phyloP scores from a whole-genome alignment of 2,797 vertebrate genomes.

The Pangasius krempfi region DNA sequence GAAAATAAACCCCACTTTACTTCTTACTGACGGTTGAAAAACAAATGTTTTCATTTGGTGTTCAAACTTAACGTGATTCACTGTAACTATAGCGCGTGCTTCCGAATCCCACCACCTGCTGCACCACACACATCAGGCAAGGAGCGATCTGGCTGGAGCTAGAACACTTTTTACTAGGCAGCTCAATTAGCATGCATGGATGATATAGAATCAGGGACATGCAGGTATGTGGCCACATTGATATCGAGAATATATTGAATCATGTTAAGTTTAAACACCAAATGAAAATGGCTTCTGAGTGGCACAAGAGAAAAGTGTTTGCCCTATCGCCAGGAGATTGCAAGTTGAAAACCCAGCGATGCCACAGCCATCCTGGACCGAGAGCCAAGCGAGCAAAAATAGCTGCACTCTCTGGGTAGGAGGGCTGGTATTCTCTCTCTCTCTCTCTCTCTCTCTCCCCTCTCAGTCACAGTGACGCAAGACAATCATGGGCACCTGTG shows the following conservation, averaged over 20 bases:
- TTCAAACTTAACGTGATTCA: too few relatives aligned
- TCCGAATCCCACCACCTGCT: too few relatives aligned
- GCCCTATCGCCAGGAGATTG: not conserved
- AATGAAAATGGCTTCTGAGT: not conserved
- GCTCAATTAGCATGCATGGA: too few relatives aligned
- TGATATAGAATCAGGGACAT: too few relatives aligned
- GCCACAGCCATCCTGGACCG: not conserved
- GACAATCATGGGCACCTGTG: not conserved
- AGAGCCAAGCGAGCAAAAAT: not conserved
- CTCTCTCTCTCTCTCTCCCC: not conserved
- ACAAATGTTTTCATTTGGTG: too few relatives aligned
- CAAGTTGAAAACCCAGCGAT: not conserved
- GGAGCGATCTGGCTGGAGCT: too few relatives aligned
- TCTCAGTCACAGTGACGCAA: not conserved
- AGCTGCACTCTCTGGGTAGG: not conserved
- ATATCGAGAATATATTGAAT: not conserved
- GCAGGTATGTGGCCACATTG: too few relatives aligned
- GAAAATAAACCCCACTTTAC: too few relatives aligned
- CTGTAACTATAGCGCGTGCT: too few relatives aligned
- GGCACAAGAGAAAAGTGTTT: not conserved
- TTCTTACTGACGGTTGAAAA: too few relatives aligned
- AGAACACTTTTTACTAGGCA: too few relatives aligned
- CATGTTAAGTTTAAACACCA: not conserved
- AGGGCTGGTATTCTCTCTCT: not conserved
- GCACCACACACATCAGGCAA: too few relatives aligned